Percentiles rank a stretch among this genome's conserved stretches.
Evolutionary conservation across 2,797 vertebrate genomes (phyloP).

Genomic region (Megalops cyprinoides): DNA sequence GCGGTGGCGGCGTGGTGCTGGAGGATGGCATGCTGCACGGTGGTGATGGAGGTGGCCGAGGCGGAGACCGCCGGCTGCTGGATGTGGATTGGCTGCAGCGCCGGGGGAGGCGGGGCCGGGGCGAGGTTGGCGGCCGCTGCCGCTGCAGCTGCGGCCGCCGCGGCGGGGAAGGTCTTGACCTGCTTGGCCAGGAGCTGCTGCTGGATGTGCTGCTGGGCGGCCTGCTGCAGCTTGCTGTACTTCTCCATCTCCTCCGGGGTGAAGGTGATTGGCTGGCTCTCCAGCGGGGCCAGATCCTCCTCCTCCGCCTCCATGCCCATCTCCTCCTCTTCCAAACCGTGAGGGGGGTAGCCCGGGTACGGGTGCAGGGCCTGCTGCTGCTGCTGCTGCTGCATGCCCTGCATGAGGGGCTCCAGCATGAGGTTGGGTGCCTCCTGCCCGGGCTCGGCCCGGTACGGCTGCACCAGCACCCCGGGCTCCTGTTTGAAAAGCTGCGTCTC

Average conservation of each 20-base stretch:
- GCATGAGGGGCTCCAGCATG: slow-evolving; percentile 81
- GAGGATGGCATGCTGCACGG: slow-evolving; percentile 93
- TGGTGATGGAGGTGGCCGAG: slow-evolving; percentile 89
- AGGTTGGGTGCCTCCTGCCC: slow-evolving; percentile 75
- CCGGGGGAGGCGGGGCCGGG: slow-evolving; percentile 69
- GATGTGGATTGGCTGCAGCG: slow-evolving; percentile 93
- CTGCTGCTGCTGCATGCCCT: slow-evolving; percentile 74
- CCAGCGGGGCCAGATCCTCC: slow-evolving; percentile 88
- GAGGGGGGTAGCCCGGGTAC: slow-evolving; percentile 82
- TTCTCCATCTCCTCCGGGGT: slow-evolving; percentile 99
- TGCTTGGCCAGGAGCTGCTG: slow-evolving; percentile 97
- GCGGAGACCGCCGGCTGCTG: slow-evolving; percentile 88
- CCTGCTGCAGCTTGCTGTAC: slow-evolving; percentile 97
- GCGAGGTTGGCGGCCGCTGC: slow-evolving; percentile 77
- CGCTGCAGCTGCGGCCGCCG: slow-evolving; percentile 76
- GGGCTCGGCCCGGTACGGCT: slow-evolving; percentile 70
- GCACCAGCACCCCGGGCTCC: slow-evolving; percentile 68
- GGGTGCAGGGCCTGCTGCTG: slow-evolving; percentile 74
- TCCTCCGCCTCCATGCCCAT: slow-evolving; percentile 74
- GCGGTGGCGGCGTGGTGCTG: slow-evolving; percentile 89
- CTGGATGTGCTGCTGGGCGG: slow-evolving; percentile 97
- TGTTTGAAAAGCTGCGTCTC: slow-evolving; percentile 70
- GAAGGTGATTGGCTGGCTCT: slow-evolving; percentile 98
- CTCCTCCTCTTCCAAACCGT: slow-evolving; percentile 81
- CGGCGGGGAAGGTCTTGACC: slow-evolving; percentile 90